phyloP scores from a whole-genome alignment of 1,140 invertebrate genomes.

The Drosophila lacertosa region DNA sequence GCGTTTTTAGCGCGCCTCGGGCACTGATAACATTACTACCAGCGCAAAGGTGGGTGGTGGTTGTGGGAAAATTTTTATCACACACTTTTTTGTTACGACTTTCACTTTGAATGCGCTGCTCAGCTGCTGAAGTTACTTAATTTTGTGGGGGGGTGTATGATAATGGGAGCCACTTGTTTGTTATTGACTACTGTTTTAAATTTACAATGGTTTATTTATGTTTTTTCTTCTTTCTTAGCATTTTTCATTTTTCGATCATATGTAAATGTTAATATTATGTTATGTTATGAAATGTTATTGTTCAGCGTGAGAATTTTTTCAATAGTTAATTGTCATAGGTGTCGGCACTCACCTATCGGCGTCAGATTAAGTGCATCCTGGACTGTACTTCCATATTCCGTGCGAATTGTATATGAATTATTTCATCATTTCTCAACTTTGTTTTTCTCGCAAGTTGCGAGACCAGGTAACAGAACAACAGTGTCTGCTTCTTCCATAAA shows the following conservation, averaged over 20 bases:
- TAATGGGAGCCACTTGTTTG: background rate
- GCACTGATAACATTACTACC: conserved; percentile 68
- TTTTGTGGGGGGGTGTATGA: background rate
- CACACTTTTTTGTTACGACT: background rate
- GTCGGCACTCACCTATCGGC: conserved; percentile 16
- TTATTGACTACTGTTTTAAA: background rate
- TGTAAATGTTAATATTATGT: conserved; percentile 40
- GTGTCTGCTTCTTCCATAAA: conserved; percentile 15
- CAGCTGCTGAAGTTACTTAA: background rate
- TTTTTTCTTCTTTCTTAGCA: conserved; percentile 20
- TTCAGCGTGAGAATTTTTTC: background rate
- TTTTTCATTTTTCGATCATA: conserved; percentile 20
- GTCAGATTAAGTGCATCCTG: conserved; percentile 8
- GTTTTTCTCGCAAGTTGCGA: conserved; percentile 35
- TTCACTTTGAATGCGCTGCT: conserved; percentile 15
- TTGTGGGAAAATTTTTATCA: conserved; percentile 24
- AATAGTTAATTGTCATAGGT: background rate
- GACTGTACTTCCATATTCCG: conserved; percentile 2
- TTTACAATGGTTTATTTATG: conserved; percentile 31
- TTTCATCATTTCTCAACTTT: conserved; percentile 38
- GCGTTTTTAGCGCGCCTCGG: conserved; percentile 61
- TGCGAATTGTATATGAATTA: conserved; percentile 3
- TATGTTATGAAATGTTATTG: conserved; percentile 26
- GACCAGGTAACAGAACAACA: conserved; percentile 21
- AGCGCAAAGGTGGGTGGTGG: conserved; percentile 44